Base-by-base conservation (phyloP, 2,888 invertebrate species). In the Mythimna loreyi region DNA sequence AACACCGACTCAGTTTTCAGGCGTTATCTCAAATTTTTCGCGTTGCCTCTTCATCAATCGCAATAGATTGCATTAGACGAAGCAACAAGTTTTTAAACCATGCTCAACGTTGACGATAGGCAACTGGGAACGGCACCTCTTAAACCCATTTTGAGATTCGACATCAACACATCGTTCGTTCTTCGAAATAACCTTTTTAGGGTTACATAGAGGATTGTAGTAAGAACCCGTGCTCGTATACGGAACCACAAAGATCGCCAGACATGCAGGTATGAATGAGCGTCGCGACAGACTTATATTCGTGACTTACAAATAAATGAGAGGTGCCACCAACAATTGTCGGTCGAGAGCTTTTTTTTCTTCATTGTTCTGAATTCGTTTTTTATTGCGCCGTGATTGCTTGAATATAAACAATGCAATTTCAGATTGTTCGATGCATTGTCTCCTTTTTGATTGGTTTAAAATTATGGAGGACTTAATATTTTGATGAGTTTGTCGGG, bases 211-310 rank as follows among this genome's bases (percentile, higher is more conserved):
- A 78, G 21, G 21, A 63, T 23, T 59, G 1, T 33, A 56, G 55
- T 50, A 33, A 19, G 16, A 45, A 40, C 9, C 16, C n/a, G 0
- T 11, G 28, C 59, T 59, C 33, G 49, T 47, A 52, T 60, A 56
- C 78, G 72, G 72, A 78, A 72, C 61, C 63, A 58, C 33, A 55
- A 60, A 67, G 66, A 55, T 45, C 60, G 64, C 72, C 75, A 82
- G 81, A 78, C 81, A 66, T 53, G 33, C 73, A 63, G 71, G 79
- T 82, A 88, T 89, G 88, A 88, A 88, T 88, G 89, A 75, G 63
- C 78, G 66, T 57, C 77, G 77, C 79, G 83, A 83, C 85, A 75
- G 68, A 67, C 65, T 69, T 80, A 80, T 82, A 85, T 84, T 86
- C 84, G 82, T 87, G 84, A 75, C 78, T 72, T 77, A 80, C 75